Conservation (phyloP, 2,797 vertebrate genomes). For the Chloroceryle amazona region DNA sequence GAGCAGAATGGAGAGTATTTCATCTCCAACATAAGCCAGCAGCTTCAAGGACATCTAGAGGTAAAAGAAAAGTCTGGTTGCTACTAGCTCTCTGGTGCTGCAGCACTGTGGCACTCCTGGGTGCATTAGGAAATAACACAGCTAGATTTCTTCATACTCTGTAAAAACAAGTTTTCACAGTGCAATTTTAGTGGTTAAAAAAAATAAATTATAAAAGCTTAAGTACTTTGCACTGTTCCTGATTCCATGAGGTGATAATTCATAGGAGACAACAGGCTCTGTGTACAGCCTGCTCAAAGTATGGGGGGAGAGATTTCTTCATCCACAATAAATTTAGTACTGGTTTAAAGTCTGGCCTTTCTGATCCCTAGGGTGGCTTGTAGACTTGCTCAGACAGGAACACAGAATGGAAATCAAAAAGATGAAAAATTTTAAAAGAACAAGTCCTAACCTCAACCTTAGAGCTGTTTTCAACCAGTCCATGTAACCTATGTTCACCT, state of each 20-base stretch:
- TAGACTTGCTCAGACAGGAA: not conserved
- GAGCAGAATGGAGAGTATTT: conserved; percentile 6
- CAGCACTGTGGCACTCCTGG: conserved; percentile 1
- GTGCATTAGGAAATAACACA: not conserved
- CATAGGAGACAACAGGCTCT: not conserved
- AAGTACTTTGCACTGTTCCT: not conserved
- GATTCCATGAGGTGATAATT: not conserved
- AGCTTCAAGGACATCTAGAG: conserved; percentile 70
- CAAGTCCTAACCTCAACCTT: not conserved
- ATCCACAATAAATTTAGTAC: not conserved
- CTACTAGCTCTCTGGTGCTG: conserved; percentile 27
- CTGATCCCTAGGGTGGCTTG: not conserved
- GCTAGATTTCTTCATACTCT: not conserved
- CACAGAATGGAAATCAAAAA: not conserved
- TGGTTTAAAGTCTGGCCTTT: not conserved
- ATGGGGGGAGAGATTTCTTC: not conserved
- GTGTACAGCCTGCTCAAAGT: not conserved
- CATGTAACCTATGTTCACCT: not conserved
- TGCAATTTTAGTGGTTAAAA: not conserved
- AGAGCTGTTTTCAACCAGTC: not conserved
- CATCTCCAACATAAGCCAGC: not conserved
- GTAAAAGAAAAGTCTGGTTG: conserved; percentile 49
- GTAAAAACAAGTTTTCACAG: conserved; percentile 10
- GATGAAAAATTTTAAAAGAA: not conserved
- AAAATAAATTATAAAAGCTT: not conserved